A percentile compares a stretch with the other conserved stretches of the same genome.
These are phyloP conservation scores for Clunio marinus DNA, from an alignment of 2,888 invertebrate genomes.

Conservation along the genomic window DNA sequence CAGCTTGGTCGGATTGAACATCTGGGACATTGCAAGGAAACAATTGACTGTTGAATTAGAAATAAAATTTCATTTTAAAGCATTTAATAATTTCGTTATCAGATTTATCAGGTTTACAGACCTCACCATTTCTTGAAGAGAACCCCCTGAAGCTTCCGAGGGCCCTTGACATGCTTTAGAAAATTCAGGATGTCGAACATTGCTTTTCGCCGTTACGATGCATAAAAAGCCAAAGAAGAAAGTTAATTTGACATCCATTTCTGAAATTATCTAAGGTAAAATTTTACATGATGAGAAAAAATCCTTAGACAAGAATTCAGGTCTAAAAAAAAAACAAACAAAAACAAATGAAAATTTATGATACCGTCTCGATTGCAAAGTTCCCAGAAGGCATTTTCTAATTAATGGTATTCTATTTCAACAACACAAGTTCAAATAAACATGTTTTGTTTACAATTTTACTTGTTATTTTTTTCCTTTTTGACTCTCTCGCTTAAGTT, in stretches of 20 bases:
- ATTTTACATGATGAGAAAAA: too few species aligned
- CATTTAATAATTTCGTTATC: background rate
- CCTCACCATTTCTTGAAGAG: background rate
- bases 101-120: background rate
- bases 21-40: conserved; percentile 3
- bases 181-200: background rate
- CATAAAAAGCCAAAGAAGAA: background rate
- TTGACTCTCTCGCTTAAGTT: background rate
- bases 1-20: background rate
- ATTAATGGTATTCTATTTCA: background rate
- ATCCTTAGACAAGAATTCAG: too few species aligned
- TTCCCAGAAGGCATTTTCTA: background rate
- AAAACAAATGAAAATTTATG: background rate
- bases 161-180: conserved; percentile 1
- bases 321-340: too few species aligned
- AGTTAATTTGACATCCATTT: conserved; percentile 10
- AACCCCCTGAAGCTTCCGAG: background rate
- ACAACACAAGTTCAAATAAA: background rate
- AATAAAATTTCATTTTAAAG: background rate
- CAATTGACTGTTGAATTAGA: conserved; percentile 10
- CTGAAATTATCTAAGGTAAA: too few species aligned
- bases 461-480: background rate
- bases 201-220: background rate
- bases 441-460: background rate
- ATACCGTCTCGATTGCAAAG: background rate